Evolutionary conservation across 1,140 invertebrate species (phyloP).

Genomic region (Carposina sasakii): DNA sequence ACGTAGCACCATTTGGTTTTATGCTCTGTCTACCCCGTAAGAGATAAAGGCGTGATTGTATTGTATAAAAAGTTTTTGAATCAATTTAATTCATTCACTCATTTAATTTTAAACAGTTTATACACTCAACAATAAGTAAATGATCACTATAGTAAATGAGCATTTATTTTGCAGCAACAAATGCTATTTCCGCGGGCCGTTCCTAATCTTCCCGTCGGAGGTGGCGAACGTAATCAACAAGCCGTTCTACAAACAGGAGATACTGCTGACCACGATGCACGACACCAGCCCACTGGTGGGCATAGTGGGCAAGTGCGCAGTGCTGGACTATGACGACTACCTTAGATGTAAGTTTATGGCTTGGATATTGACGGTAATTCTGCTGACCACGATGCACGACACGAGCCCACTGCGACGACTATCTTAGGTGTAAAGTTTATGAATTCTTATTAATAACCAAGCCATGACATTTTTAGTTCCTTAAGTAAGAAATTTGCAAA

Average conservation of each 20-base stretch:
- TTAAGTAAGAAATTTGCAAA: too few relatives aligned
- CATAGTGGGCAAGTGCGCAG: conserved; percentile 92
- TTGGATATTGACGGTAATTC: conserved; percentile 66
- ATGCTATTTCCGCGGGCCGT: conserved; percentile 93
- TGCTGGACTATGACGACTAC: conserved; percentile 94
- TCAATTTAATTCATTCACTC: too few relatives aligned
- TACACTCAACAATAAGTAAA: too few relatives aligned
- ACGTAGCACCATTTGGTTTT: too few relatives aligned
- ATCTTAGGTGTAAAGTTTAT: conserved; percentile 87
- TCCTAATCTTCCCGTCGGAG: conserved; percentile 91
- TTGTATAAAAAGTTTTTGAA: too few relatives aligned
- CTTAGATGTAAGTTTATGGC: conserved; percentile 81
- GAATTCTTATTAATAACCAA: too few relatives aligned
- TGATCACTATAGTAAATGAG: too few relatives aligned
- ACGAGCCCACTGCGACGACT: conserved; percentile 93
- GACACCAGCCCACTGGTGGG: conserved; percentile 92
- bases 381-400: conserved; percentile 93
- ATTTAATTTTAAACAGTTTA: too few relatives aligned
- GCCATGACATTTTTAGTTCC: too few relatives aligned
- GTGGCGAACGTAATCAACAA: conserved; percentile 81
- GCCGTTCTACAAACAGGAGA: conserved; percentile 96
- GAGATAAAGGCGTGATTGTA: too few relatives aligned
- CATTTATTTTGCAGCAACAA: conserved; percentile 80
- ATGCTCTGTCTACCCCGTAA: too few relatives aligned
- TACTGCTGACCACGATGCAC: conserved; percentile 92